phyloP scores from a whole-genome alignment of 2,888 invertebrate genomes.

The Cepaea hortensis region DNA sequence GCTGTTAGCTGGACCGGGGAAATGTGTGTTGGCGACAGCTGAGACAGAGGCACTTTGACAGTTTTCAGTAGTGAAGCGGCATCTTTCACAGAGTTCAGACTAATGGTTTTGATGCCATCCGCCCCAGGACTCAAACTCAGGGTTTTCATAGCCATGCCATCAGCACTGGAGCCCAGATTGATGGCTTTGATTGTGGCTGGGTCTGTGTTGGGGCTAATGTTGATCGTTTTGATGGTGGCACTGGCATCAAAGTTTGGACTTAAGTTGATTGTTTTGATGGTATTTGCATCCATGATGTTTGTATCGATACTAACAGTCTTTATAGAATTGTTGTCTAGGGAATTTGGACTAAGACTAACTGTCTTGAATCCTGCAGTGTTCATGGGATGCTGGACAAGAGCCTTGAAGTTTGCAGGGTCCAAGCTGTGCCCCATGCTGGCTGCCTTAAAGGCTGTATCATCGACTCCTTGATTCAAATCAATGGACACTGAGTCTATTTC shows the following conservation, averaged over 20 bases:
- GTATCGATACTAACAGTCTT: conserved; percentile 31
- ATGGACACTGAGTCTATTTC: conserved; percentile 66
- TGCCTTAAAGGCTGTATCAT: conserved; percentile 55
- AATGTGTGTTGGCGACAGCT: conserved; percentile 46
- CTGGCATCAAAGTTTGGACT: conserved; percentile 39
- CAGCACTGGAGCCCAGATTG: conserved; percentile 46
- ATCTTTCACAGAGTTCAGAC: conserved; percentile 20
- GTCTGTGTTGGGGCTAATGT: conserved; percentile 22
- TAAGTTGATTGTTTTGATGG: conserved; percentile 37
- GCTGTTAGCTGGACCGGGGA: conserved; percentile 47
- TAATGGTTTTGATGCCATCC: conserved; percentile 33
- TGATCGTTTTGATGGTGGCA: conserved; percentile 42
- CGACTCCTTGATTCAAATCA: conserved; percentile 53
- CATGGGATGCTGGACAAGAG: conserved; percentile 29
- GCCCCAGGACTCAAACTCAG: conserved; percentile 16
- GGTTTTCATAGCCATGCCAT: conserved; percentile 46
- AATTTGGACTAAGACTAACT: conserved; percentile 38
- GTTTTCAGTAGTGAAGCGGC: conserved; percentile 44
- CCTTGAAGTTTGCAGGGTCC: conserved; percentile 31
- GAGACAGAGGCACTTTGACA: conserved; percentile 52
- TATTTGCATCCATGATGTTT: conserved; percentile 14
- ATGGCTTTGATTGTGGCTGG: conserved; percentile 44
- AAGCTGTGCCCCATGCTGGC: conserved; percentile 54
- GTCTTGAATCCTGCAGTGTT: conserved; percentile 25
- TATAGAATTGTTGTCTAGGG: conserved; percentile 21